Evolutionary conservation across 2,113 vertebrate species (phyloP).

Genomic region (Halichoerus grypus): DNA sequence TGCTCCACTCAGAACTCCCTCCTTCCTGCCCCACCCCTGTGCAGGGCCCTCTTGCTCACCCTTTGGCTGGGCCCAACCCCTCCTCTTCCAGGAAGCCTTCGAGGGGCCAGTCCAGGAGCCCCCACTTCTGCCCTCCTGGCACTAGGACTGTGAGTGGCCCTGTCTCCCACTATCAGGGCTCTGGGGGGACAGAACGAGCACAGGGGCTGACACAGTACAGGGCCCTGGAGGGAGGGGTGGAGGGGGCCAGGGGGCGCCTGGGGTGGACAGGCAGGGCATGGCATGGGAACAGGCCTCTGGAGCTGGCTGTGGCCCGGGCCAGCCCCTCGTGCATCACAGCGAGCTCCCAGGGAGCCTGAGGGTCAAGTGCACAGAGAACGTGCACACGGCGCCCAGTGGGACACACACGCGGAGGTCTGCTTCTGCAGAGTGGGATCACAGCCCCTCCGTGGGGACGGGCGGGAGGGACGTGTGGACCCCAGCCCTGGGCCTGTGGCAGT

Average conservation of each 20-base stretch:
- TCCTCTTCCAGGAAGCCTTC: conserved; percentile 1
- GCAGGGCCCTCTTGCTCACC: background rate
- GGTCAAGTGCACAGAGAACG: background rate
- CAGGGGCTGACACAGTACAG: background rate
- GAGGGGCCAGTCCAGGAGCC: background rate
- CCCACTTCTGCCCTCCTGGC: background rate
- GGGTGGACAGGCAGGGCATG: background rate
- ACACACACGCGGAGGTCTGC: background rate
- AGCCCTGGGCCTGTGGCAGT: background rate
- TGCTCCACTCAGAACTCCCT: background rate
- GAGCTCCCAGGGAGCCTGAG: background rate
- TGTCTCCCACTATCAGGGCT: too few species aligned
- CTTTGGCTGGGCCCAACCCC: background rate
- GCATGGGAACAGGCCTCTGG: background rate
- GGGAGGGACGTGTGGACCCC: background rate
- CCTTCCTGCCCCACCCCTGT: too few species aligned
- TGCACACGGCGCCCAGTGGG: fast-evolving
- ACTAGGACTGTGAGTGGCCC: background rate
- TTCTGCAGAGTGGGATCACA: background rate
- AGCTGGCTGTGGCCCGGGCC: background rate
- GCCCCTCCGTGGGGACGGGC: background rate
- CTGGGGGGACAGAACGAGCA: background rate
- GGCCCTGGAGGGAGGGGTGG: background rate
- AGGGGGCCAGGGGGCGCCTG: background rate
- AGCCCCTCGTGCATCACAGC: background rate